phyloP scores from a whole-genome alignment of 2,888 invertebrate genomes.

The Alsophila aescularia region DNA sequence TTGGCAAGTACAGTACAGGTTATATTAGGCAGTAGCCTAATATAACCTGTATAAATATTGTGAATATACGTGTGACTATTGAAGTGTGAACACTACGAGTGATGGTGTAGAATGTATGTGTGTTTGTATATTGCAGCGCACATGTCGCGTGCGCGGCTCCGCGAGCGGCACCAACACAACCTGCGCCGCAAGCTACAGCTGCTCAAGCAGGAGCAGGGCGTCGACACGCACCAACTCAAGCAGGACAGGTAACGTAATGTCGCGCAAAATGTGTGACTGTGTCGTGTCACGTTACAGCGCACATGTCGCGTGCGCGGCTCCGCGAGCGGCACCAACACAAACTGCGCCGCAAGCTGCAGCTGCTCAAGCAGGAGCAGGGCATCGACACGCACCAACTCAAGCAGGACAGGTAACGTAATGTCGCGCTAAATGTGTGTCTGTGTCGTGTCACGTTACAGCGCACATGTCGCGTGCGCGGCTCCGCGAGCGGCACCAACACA shows the following conservation, averaged over 20 bases:
- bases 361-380: conserved; percentile 94
- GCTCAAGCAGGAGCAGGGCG: conserved; percentile 93
- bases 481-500: conserved; percentile 95
- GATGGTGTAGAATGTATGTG: not conserved
- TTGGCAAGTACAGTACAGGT: too few species aligned
- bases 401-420: conserved; percentile 2
- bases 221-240: conserved; percentile 46
- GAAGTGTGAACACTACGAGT: not conserved
- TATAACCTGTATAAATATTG: too few species aligned
- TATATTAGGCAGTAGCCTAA: too few species aligned
- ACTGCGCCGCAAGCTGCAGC: conserved; percentile 93
- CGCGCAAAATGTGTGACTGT: not conserved
- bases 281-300: conserved; percentile 89
- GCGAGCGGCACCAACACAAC: conserved; percentile 96
- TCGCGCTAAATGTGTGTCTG: not conserved
- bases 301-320: conserved; percentile 89
- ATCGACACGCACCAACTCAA: conserved; percentile 50
- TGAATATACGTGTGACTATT: too few species aligned
- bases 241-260: conserved; percentile 1
- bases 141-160: conserved; percentile 95
- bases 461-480: conserved; percentile 91
- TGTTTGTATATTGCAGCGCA: conserved; percentile 86
- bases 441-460: conserved; percentile 87
- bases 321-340: conserved; percentile 96
- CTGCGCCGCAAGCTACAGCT: conserved; percentile 94